Evolutionary conservation across 2,113 vertebrate genomes (phyloP), one percentile per base, ranked within the genome.

Genomic region (Chauna torquata): DNA sequence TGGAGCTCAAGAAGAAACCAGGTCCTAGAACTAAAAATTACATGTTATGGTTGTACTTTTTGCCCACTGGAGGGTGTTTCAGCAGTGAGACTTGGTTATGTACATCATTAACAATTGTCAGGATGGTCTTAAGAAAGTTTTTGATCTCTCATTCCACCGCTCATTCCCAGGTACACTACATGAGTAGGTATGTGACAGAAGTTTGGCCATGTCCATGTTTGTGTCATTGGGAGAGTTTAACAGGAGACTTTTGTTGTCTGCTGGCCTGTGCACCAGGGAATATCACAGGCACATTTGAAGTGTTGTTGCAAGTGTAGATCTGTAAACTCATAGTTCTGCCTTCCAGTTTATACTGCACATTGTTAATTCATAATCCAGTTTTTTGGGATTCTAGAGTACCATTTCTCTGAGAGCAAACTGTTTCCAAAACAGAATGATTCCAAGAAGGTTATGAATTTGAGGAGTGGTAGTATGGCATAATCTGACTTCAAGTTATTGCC

Each of bases 41-140:
- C 9, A 28, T 70, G 17, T 8, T 57, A 4, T 44, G 19, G 3
- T 34, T 71, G 2, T 42, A 40, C 8, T 64, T 52, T 0, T 1
- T 49, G 32, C 4, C 40, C 74, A 1, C 17, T 28, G 12, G 11
- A 5, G 6, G 57, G 69, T 20, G 7, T 57, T 57, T 62, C 32
- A 28, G 6, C 32, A 64, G 32, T 18, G 28, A 9, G 5, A 49
- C 12, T 54, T 54, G 9, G 22, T 45, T 52, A 58, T 58, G 14
- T 61, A 9, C 8, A 34, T 34, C 38, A 4, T 47, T 45, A 74
- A 17, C 54, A 40, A 66, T 28, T 66, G 11, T 47, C 14, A 47
- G 17, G 30, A 54, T 36, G 13, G 6, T 72, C 22, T 34, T 47
- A 49, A 17, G 8, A 2, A 40, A 44, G 15, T 28, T 44, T 82